Conservation (phyloP, 2,797 vertebrate genomes). For the Capromys pilorides region DNA sequence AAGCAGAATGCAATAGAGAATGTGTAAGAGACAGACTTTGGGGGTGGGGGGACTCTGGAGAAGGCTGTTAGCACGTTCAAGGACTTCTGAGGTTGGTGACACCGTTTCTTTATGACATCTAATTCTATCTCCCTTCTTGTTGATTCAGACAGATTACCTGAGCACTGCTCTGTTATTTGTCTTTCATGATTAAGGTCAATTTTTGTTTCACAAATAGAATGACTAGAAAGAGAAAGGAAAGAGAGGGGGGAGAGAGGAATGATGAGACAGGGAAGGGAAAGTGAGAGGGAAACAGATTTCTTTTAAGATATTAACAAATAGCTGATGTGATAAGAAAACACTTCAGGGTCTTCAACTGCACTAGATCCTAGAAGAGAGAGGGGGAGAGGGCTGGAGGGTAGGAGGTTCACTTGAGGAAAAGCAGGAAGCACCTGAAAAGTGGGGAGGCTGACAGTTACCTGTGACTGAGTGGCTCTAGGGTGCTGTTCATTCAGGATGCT, state of each 20-base stretch:
- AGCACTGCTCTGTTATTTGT: not conserved
- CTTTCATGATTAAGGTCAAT: conserved; percentile 11
- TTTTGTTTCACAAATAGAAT: conserved; percentile 19
- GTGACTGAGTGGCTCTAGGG: not conserved
- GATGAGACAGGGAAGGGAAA: not conserved
- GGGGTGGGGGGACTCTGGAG: not conserved
- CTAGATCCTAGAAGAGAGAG: not conserved
- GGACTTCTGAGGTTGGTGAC: not conserved
- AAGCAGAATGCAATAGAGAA: not conserved
- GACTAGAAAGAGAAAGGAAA: not conserved
- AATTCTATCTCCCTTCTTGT: conserved; percentile 21
- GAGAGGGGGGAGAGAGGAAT: not conserved
- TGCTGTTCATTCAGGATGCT: not conserved
- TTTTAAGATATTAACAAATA: not conserved
- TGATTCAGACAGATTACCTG: conserved; percentile 34
- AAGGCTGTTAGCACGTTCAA: conserved; percentile 26
- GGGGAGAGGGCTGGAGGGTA: not conserved
- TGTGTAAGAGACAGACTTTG: not conserved
- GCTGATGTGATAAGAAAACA: not conserved
- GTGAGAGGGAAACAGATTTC: not conserved
- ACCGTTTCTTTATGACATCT: conserved; percentile 32
- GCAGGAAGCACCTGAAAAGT: not conserved
- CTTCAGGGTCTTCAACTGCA: not conserved
- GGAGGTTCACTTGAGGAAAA: not conserved
- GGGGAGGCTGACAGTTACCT: not conserved